Base-by-base conservation (phyloP, 2,113 vertebrate species). In the Tachysurus vachellii region DNA sequence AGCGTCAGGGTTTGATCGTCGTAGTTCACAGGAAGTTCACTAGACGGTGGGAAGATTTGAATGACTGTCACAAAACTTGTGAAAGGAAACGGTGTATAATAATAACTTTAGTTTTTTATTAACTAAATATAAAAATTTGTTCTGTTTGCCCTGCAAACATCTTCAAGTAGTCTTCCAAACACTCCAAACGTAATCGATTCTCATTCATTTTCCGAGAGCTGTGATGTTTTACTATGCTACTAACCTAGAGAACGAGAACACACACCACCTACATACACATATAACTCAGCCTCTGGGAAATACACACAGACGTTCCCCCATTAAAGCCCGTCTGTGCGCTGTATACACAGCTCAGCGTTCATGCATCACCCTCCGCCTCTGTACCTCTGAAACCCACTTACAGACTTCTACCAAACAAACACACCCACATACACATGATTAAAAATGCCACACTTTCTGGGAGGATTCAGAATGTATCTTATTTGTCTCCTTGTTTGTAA, bases 241-340 rank as follows among this genome's bases (percentile, higher is more conserved):
- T 61, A 84, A 64, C 66, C 36, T 9, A 64, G 28, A 89, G 76
- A 89, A 61, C 75, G 84, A 54, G 73, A 80, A 62, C 44, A 80
- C 71, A 89, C 66, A 83, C 81, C 76, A 76, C 85, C 85, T 73
- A 85, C 75, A 85, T 79, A 83, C 53, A 80, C 82, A 80, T 47
- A 84, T 54, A 71, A 71, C 80, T 66, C 28, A 47, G 42, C 56
- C 47, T 56, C 70, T 85, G 59, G 80, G 54, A 83, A 23, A 83
- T 28, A 88, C 70, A 77, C 79, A 88, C 56, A 66, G n/a, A 73
- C 80, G 44, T 44, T 28, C 31, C 44, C n/a, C 57, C 77, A 82
- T 53, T 87, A 44, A 79, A 87, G 66, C 83, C 79, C 19, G 44
- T 44, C 59, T 79, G 36, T 70, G 82, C 16, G 47, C 50, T 61